A percentile compares a stretch with the other conserved stretches of the same genome.
These are phyloP conservation scores for Dexiosoma caninum DNA, from an alignment of 2,888 invertebrate species.

Conservation along the genomic window DNA sequence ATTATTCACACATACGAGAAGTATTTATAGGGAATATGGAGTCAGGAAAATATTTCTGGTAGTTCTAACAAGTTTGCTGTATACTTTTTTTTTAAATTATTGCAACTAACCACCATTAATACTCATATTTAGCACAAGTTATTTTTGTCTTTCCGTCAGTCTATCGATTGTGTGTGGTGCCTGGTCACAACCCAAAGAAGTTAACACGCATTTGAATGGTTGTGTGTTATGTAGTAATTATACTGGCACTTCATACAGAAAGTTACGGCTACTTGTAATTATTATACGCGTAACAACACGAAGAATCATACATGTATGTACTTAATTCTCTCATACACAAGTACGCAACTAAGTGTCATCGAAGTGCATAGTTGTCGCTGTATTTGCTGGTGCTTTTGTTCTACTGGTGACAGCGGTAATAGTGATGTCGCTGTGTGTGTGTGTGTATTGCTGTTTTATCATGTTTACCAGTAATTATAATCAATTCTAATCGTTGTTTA, in stretches of 20 bases:
- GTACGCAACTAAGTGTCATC: conserved; percentile 10
- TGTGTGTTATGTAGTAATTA: conserved; percentile 46
- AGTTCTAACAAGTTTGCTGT: conserved; percentile 47
- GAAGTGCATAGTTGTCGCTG: conserved; percentile 7
- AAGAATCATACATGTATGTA: not conserved
- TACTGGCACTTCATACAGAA: conserved; percentile 3
- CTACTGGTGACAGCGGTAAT: not conserved
- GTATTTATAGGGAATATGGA: not conserved
- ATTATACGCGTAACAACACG: not conserved
- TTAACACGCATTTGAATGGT: conserved; percentile 12
- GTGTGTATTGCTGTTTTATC: conserved; percentile 57
- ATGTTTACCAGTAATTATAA: conserved; percentile 71
- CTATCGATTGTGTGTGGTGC: not conserved
- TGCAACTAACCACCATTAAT: not conserved
- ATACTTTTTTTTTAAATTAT: not conserved
- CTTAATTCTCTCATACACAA: not conserved
- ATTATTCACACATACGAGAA: not conserved
- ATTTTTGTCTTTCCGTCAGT: not conserved
- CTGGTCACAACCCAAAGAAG: conserved; percentile 23
- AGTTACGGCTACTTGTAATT: not conserved
- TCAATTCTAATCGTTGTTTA: conserved; percentile 75
- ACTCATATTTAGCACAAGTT: not conserved
- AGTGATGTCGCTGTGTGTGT: not conserved
- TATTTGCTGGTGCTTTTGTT: conserved; percentile 12
- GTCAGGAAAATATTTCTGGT: not conserved